These are phyloP conservation scores for Limosa lapponica DNA, from an alignment of 2,797 vertebrate species.

Conservation along the genomic window DNA sequence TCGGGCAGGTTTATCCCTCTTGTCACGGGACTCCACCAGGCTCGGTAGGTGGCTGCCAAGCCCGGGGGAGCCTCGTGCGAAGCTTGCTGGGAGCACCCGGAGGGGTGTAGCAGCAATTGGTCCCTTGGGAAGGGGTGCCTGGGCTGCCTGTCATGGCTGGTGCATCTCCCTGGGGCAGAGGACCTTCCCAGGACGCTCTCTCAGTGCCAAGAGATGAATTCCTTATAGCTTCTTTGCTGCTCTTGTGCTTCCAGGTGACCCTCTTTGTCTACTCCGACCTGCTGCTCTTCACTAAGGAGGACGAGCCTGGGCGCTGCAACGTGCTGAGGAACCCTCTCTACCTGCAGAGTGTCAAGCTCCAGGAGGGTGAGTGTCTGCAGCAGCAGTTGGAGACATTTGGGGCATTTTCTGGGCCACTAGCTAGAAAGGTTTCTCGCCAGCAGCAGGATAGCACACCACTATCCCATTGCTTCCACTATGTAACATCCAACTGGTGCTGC, in stretches of 20 bases:
- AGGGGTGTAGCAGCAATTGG: not conserved
- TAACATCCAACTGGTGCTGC: not conserved
- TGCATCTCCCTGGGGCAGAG: not conserved
- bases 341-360: constrained; percentile 88
- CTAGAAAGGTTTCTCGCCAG: not conserved
- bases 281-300: constrained; percentile 94
- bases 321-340: constrained; percentile 94
- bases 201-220: not conserved
- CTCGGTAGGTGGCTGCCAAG: not conserved
- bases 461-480: not conserved
- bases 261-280: constrained; percentile 93
- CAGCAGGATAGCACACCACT: not conserved
- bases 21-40: not conserved
- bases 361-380: constrained; percentile 84
- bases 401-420: not conserved
- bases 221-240: not conserved
- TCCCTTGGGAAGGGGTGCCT: not conserved
- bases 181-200: not conserved
- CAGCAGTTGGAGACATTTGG: rapidly evolving
- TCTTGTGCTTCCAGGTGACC: constrained; percentile 83
- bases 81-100: not conserved
- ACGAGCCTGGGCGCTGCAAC: constrained; percentile 88
- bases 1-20: constrained; percentile 8
- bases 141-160: not conserved
- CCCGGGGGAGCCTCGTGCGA: rapidly evolving